Conservation (phyloP, 2,113 vertebrate species). For the Lepisosteus osseus region DNA sequence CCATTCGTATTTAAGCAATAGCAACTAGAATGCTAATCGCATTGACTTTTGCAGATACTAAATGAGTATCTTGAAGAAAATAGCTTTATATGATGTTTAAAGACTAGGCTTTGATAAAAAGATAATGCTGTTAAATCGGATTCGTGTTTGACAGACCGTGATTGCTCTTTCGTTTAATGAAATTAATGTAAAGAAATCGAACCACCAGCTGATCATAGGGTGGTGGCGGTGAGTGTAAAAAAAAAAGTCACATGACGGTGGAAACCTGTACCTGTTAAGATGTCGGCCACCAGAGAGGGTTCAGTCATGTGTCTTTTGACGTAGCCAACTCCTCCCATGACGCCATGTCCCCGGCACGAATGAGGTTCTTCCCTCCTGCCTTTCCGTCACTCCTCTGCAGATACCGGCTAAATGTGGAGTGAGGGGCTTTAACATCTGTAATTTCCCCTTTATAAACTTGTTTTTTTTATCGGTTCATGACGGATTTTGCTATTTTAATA, state of each 20-base stretch:
- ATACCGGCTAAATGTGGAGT: conserved; percentile 32
- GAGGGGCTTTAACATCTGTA: conserved; percentile 8
- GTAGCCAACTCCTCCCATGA: conserved; percentile 29
- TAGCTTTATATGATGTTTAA: too few species aligned
- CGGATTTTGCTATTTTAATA: too few species aligned
- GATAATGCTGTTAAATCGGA: too few species aligned
- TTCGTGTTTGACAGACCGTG: too few species aligned
- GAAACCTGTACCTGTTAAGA: conserved; percentile 49
- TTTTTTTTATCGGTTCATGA: too few species aligned
- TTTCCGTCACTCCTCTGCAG: conserved; percentile 29
- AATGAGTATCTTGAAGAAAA: too few species aligned
- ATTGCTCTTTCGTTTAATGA: too few species aligned
- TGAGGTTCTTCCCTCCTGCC: conserved; percentile 53
- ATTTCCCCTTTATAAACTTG: not conserved
- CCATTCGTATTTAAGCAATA: too few species aligned
- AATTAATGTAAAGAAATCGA: too few species aligned
- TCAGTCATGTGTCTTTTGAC: conserved; percentile 43
- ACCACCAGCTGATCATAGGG: not conserved
- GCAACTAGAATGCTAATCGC: too few species aligned
- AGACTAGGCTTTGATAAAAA: too few species aligned
- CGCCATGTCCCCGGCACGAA: conserved; percentile 48
- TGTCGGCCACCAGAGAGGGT: conserved; percentile 31
- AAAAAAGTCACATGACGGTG: conserved; percentile 43
- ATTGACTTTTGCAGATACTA: too few species aligned
- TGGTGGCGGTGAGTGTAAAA: not conserved